These are phyloP conservation scores for Yponomeuta sedellus DNA, from an alignment of 2,888 invertebrate species.

Conservation along the genomic window DNA sequence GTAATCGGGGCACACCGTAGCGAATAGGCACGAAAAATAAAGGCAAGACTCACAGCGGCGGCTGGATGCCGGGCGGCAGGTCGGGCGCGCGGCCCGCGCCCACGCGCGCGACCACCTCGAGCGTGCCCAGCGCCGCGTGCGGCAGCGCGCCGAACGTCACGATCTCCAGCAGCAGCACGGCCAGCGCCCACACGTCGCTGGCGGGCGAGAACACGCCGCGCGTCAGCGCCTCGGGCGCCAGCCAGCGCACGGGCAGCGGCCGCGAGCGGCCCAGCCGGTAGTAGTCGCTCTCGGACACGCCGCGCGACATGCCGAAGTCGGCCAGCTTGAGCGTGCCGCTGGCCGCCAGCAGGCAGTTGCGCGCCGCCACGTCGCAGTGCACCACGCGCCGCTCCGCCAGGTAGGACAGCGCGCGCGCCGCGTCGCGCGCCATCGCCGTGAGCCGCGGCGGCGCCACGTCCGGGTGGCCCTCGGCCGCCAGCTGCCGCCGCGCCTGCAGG, in stretches of 20 bases:
- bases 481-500: conserved; percentile 87
- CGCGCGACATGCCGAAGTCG: conserved; percentile 95
- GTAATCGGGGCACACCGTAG: too few relatives aligned
- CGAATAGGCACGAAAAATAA: too few relatives aligned
- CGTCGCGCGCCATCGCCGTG: conserved; percentile 91
- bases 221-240: conserved; percentile 92
- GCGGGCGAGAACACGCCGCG: conserved; percentile 89
- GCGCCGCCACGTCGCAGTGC: conserved; percentile 90
- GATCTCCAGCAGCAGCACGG: conserved; percentile 90
- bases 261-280: conserved; percentile 92
- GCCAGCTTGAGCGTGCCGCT: conserved; percentile 85
- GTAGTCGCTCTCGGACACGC: conserved; percentile 91
- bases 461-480: conserved; percentile 81
- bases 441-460: conserved; percentile 84
- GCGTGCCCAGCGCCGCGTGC: conserved; percentile 85
- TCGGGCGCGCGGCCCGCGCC: conserved; percentile 79
- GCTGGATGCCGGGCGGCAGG: conserved; percentile 86
- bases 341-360: conserved; percentile 87
- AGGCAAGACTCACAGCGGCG: conserved; percentile 82
- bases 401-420: conserved; percentile 90
- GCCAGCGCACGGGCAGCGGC: conserved; percentile 94
- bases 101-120: conserved; percentile 86
- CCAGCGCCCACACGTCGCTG: conserved; percentile 94
- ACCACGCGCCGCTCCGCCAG: conserved; percentile 90
- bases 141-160: conserved; percentile 84